Percentiles rank a stretch among this genome's conserved stretches.
These are phyloP conservation scores for Holothuria glaberrima DNA, from an alignment of 35 echinoderm and acorn worm species.

Conservation along the genomic window DNA sequence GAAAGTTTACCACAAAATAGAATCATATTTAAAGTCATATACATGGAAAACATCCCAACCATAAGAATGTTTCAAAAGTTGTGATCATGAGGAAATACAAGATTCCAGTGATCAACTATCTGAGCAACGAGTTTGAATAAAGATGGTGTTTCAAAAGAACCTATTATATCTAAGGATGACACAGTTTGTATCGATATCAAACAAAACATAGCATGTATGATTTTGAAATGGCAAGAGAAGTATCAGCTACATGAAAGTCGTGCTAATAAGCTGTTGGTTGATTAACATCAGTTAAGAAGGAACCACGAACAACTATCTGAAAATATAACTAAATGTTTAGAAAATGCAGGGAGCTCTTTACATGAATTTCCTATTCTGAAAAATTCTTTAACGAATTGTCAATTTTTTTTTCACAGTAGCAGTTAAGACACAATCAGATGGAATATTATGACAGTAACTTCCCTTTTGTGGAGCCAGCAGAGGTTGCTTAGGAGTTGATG, in stretches of 20 bases:
- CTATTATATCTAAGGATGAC: not conserved
- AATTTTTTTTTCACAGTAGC: not conserved
- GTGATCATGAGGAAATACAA: not conserved
- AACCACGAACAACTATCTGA: not conserved
- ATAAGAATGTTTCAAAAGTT: not conserved
- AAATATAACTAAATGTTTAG: not conserved
- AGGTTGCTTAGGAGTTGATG: not conserved
- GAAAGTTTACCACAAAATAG: conserved; percentile 3
- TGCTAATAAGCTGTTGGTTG: not conserved
- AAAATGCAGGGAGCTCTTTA: not conserved
- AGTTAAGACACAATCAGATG: not conserved
- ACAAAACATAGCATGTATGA: not conserved
- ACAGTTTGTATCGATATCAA: not conserved
- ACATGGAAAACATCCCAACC: conserved; percentile 17
- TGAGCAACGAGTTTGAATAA: not conserved
- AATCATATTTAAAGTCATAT: conserved; percentile 24
- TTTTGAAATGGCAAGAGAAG: conserved; percentile 10
- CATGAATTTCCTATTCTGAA: conserved; percentile 10
- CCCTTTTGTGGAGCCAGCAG: not conserved
- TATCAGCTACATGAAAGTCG: conserved; percentile 7
- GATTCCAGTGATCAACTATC: not conserved
- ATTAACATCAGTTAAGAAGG: not conserved
- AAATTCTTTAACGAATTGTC: conserved; percentile 4
- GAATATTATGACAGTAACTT: not conserved
- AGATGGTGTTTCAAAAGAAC: not conserved